These are phyloP conservation scores for Scaptodrosophila latifasciaeformis DNA, from an alignment of 2,888 invertebrate genomes.

Conservation along the genomic window DNA sequence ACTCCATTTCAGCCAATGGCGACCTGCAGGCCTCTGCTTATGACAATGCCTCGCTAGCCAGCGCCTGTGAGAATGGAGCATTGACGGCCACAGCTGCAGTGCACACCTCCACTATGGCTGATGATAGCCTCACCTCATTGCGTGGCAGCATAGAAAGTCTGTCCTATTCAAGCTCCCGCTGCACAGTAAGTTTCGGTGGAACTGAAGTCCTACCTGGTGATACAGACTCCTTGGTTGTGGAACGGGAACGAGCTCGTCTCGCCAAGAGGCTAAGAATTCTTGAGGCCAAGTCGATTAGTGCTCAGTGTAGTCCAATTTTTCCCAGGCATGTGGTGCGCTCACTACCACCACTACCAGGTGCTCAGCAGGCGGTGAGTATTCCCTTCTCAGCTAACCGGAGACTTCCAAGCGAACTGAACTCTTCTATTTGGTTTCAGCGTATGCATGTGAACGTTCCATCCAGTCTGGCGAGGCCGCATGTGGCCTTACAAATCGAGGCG, in stretches of 20 bases:
- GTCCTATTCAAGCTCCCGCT: slow-evolving; percentile 73
- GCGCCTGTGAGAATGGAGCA: slow-evolving; percentile 22
- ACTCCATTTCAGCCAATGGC: slow-evolving; percentile 54
- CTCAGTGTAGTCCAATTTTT: slow-evolving; percentile 74
- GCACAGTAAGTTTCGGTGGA: slow-evolving; percentile 72
- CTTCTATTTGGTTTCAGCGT: slow-evolving; percentile 29
- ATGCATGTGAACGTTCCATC: slow-evolving; percentile 60
- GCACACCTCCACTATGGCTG: slow-evolving; percentile 73
- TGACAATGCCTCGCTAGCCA: slow-evolving; percentile 5
- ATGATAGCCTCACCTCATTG: slow-evolving; percentile 72
- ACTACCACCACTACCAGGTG: slow-evolving; percentile 34
- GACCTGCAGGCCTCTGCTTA: slow-evolving; percentile 41
- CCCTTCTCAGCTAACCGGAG: slow-evolving; percentile 1
- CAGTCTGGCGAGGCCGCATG: slow-evolving; percentile 53
- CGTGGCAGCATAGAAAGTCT: slow-evolving; percentile 73
- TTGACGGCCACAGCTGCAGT: slow-evolving; percentile 41
- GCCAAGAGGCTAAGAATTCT: slow-evolving; percentile 71
- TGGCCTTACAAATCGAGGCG: slow-evolving; percentile 52
- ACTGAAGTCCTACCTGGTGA: slow-evolving; percentile 67
- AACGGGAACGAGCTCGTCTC: slow-evolving; percentile 53
- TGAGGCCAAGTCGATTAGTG: slow-evolving; percentile 75
- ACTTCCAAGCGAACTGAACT: background rate
- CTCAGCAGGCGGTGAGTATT: slow-evolving; percentile 43
- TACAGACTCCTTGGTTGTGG: slow-evolving; percentile 52
- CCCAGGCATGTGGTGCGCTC: slow-evolving; percentile 59